Evolutionary conservation across 30 jellyfish, hydroid and myxozoan genomes (phyloP).

Genomic region (Calvadosia cruxmelitensis): DNA sequence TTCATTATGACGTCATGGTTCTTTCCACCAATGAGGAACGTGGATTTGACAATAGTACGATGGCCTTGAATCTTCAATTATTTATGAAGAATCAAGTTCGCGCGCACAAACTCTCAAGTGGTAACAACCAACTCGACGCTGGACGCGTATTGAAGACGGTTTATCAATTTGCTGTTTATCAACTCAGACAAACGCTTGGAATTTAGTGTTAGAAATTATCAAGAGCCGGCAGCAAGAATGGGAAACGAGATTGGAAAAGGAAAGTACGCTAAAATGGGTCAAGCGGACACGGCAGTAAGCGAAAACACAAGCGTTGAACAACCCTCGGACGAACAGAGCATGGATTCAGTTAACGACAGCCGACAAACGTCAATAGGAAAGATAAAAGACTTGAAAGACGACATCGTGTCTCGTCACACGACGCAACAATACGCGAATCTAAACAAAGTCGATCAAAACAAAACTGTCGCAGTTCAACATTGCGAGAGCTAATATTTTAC

Average conservation of each 20-base stretch:
- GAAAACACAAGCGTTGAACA: slow-evolving; percentile 3
- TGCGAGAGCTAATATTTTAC: not conserved
- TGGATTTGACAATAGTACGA: too few species aligned
- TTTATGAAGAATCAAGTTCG: too few species aligned
- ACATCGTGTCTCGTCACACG: not conserved
- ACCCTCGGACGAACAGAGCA: not conserved
- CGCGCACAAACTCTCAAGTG: too few species aligned
- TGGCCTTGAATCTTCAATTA: too few species aligned
- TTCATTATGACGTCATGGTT: too few species aligned
- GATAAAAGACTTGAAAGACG: not conserved
- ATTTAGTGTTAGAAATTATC: too few species aligned
- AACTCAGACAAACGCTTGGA: too few species aligned
- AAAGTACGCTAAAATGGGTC: slow-evolving; percentile 49
- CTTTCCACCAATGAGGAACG: too few species aligned
- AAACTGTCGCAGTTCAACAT: not conserved
- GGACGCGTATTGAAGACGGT: too few species aligned
- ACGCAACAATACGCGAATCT: not conserved
- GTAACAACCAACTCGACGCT: too few species aligned
- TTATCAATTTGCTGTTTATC: too few species aligned
- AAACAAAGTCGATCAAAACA: not conserved
- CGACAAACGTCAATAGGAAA: not conserved
- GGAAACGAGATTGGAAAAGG: slow-evolving; percentile 59
- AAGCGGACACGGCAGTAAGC: slow-evolving; percentile 1
- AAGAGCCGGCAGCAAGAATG: slow-evolving; percentile 15
- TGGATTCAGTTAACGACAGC: not conserved